A percentile compares a stretch with the other conserved stretches of the same genome.
phyloP scores from a whole-genome alignment of 2,888 invertebrate species.

The Onchidella celtica region DNA sequence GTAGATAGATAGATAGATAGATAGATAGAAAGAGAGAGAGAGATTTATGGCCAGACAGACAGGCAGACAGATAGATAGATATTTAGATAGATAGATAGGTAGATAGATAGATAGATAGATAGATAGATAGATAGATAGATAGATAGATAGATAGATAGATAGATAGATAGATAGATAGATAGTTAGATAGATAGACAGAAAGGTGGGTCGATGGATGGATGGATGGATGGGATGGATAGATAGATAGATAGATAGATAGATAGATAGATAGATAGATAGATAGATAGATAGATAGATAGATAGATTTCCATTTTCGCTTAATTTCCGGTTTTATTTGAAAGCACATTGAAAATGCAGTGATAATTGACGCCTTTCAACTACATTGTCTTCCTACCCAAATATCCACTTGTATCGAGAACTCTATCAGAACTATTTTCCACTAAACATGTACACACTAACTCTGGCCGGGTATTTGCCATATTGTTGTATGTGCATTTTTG shows the following conservation, averaged over 20 bases:
- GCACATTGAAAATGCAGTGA: too few species aligned
- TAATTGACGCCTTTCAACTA: too few species aligned
- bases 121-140: not conserved
- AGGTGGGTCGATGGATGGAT: not conserved
- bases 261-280: not conserved
- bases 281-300: not conserved
- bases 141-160: conserved; percentile 7
- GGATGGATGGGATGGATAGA: not conserved
- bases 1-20: too few species aligned
- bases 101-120: not conserved
- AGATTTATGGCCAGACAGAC: too few species aligned
- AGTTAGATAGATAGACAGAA: not conserved
- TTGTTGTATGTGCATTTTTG: too few species aligned
- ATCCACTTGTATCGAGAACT: too few species aligned
- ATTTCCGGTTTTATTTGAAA: not conserved
- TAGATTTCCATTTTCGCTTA: not conserved
- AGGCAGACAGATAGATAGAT: too few species aligned
- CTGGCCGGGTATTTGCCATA: too few species aligned
- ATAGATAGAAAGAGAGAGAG: too few species aligned
- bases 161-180: conserved; percentile 5
- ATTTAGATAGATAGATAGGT: not conserved
- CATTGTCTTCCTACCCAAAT: too few species aligned
- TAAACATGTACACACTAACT: too few species aligned
- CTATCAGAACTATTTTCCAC: too few species aligned
- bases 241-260: not conserved